phyloP scores from a whole-genome alignment of 37 sponge, comb jelly and placozoan genomes.

The Sycon ciliatum region DNA sequence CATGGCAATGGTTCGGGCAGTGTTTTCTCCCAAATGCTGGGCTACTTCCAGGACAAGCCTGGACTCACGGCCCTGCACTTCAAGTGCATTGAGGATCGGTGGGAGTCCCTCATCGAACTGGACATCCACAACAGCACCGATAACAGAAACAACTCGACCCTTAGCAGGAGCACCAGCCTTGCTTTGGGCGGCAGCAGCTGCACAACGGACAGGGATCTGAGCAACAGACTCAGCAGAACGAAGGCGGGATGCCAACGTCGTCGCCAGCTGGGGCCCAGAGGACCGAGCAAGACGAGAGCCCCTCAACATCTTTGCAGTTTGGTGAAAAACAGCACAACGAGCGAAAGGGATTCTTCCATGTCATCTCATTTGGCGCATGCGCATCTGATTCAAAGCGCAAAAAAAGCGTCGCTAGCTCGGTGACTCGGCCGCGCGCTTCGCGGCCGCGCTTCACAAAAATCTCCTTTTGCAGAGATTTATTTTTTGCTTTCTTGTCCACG shows the following conservation, averaged over 20 bases:
- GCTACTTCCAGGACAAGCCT: slow-evolving; percentile 88
- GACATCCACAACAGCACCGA: slow-evolving; percentile 98
- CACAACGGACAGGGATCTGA: too few species aligned
- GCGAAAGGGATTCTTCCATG: neutral
- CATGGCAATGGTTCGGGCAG: slow-evolving; percentile 97
- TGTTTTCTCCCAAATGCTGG: slow-evolving; percentile 97
- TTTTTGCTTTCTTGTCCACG: too few species aligned
- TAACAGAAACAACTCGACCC: slow-evolving; percentile 89
- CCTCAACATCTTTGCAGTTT: neutral
- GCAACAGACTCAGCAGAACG: neutral
- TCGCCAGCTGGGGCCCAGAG: neutral
- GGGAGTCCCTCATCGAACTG: slow-evolving; percentile 96
- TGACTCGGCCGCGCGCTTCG: too few species aligned
- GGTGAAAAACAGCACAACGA: neutral
- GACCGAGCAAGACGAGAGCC: too few species aligned
- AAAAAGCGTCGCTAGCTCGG: too few species aligned
- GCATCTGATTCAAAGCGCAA: too few species aligned
- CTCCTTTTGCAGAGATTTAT: too few species aligned
- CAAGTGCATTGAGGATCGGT: slow-evolving; percentile 92
- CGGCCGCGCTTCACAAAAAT: too few species aligned
- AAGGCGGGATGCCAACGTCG: neutral
- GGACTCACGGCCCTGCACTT: slow-evolving; percentile 62
- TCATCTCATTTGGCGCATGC: too few species aligned
- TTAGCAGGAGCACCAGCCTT: slow-evolving; percentile 18
- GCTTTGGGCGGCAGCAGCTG: too few species aligned